Base-by-base conservation (phyloP, 1,140 invertebrate genomes). In the Pemphigus obesinymphae region DNA sequence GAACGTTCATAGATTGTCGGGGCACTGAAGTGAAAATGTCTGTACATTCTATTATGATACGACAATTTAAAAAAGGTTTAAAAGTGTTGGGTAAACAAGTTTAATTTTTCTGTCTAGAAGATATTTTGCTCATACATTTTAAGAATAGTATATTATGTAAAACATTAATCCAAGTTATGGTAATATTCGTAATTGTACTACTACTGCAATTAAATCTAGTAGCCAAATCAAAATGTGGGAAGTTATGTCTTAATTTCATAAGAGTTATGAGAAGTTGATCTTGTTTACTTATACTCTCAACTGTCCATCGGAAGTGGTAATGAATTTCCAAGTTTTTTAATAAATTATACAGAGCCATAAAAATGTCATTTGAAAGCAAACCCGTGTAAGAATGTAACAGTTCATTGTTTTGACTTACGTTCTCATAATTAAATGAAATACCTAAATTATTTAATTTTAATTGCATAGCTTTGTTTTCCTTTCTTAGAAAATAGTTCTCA, bases 221-320 rank as follows among this genome's bases (percentile, higher is more conserved):
- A 23, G 31, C 78, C 15, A 81, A 26, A 10, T 81, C 78, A 45
- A 63, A n/a, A 63, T 81, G 58, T 26, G 29, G 50, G 20, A 81
- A 63, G 43, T 81, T 81, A 10, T 61, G 37, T 43, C 37, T 29
- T 29, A 81, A 26, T 61, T 81, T 81, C 76, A 81, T 81, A 17
- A 81, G 40, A 20, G 53, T 81, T 61, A 81, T 37, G 37, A 81
- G 40, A 34, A 81, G 29, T 55, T 81, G 50, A 58, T 81, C 34
- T 26, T 81, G 23, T 61, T 29, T 58, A 40, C 3, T 29, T 29
- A 81, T 40, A 40, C 40, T n/a, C n/a, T n/a, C n/a, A n/a, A n/a
- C n/a, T n/a, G n/a, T n/a, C n/a, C n/a, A n/a, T n/a, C n/a, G n/a
- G 29, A 11, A n/a, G 13, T 37, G 40, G 26, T 31, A 31, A 31